phyloP scores from a whole-genome alignment of 1,140 invertebrate species.

The Mizuhopecten yessoensis region DNA sequence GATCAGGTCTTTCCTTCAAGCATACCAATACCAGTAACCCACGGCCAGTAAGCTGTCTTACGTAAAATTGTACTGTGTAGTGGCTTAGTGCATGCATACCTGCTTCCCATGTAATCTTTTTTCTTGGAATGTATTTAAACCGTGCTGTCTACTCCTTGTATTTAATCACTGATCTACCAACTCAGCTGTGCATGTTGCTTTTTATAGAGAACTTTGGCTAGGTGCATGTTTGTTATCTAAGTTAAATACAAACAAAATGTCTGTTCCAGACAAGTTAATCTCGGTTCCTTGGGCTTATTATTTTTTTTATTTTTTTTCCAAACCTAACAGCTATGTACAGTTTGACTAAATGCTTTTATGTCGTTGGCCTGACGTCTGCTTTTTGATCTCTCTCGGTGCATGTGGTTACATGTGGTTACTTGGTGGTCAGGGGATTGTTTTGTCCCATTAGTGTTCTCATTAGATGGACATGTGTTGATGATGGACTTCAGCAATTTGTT shows the following conservation, averaged over 20 bases:
- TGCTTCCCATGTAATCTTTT: neutral
- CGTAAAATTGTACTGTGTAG: constrained; percentile 45
- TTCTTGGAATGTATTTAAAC: constrained; percentile 18
- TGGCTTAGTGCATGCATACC: constrained; percentile 50
- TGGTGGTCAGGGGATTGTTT: neutral
- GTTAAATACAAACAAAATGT: neutral
- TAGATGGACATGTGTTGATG: neutral
- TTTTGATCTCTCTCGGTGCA: neutral
- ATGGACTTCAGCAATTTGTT: neutral
- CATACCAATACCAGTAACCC: constrained; percentile 54
- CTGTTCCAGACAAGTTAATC: neutral
- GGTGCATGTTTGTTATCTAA: neutral
- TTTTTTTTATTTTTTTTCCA: neutral
- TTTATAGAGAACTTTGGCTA: neutral
- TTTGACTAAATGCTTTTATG: constrained; percentile 35
- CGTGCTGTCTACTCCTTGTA: neutral
- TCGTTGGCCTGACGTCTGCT: neutral
- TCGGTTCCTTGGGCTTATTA: neutral
- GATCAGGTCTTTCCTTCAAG: constrained; percentile 89
- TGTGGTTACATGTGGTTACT: neutral
- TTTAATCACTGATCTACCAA: neutral
- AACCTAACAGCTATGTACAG: neutral
- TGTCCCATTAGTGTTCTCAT: too few relatives aligned
- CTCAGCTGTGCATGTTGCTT: constrained; percentile 27
- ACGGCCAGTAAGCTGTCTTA: constrained; percentile 70